These are phyloP conservation scores for Anthoscopus minutus DNA, from an alignment of 2,113 vertebrate species.

Conservation along the genomic window DNA sequence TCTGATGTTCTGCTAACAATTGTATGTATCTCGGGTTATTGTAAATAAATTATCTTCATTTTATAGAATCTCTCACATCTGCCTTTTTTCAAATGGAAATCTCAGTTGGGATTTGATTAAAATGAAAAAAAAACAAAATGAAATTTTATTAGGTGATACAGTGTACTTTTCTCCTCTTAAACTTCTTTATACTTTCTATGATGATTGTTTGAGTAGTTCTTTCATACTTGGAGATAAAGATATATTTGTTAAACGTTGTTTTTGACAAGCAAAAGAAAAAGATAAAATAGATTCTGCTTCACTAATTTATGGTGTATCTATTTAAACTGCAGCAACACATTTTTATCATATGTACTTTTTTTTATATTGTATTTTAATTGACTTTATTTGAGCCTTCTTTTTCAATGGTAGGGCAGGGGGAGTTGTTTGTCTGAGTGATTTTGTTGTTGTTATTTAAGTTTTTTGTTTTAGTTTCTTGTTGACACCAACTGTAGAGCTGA, in stretches of 20 bases:
- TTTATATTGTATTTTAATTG: background rate
- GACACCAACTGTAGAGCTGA: background rate
- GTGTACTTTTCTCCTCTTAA: background rate
- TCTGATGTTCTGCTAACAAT: background rate
- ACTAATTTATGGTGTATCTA: background rate
- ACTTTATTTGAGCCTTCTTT: background rate
- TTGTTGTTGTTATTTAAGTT: background rate
- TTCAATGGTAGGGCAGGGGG: fast-evolving
- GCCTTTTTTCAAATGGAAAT: background rate
- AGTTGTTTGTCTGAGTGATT: background rate
- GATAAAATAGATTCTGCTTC: background rate
- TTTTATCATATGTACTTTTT: background rate
- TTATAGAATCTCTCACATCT: background rate
- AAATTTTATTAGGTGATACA: background rate
- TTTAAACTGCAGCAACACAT: background rate
- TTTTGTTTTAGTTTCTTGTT: too few relatives aligned
- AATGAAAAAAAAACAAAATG: background rate
- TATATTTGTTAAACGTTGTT: background rate
- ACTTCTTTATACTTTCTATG: background rate
- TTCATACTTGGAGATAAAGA: background rate
- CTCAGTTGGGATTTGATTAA: background rate
- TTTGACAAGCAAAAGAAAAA: background rate
- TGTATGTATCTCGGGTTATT: background rate
- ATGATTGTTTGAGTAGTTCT: background rate
- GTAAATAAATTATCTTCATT: background rate